Evolutionary conservation across 2,797 vertebrate species (phyloP), one percentile per base, ranked within the genome.

Genomic region (Xerus rutilus): DNA sequence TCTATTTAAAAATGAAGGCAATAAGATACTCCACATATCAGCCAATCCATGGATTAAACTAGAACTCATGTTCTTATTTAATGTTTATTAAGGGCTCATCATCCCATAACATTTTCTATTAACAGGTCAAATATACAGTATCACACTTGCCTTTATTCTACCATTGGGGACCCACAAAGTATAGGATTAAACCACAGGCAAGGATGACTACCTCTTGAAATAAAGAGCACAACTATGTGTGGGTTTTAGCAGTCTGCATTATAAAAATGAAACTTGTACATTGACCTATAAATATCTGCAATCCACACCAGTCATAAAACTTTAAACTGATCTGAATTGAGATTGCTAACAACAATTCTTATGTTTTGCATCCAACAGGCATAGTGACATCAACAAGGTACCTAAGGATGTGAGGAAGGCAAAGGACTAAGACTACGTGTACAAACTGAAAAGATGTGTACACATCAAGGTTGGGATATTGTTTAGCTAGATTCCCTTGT

Each of bases 1-100:
- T 86, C n/a, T 77, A 76, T 92, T 90, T 81, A 62, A 95, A 96
- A 95, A 90, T 85, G 23, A 83, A 96, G 59, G 73, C 91, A 72
- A 86, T 94, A 96, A 97, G 35, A 82, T 39, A 82, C 23, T 81
- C 74, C 70, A 73, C 72, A 92, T 84, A 74, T 83, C 57, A 72
- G 20, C 67, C 82, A 95, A 67, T 18, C 18, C 43, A 87, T 43
- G 74, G 73, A 87, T 84, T 76, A 93, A 74, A 5, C 84, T 49
- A 81, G 11, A 94, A 72, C 21, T 81, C 76, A 74, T 94, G 39
- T 52, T 96, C 62, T 90, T 83, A 49, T 64, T 93, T 87, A 87
- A 52, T 85, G 62, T 87, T 96, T 82, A 77, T 84, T 91, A 96
- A 91, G 30, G 20, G 35, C 10, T 89, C 79, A 82, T 11, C 52